Conservation (phyloP, 53 echinoderm and acorn worm species). For the Temnopleurus reevesii region DNA sequence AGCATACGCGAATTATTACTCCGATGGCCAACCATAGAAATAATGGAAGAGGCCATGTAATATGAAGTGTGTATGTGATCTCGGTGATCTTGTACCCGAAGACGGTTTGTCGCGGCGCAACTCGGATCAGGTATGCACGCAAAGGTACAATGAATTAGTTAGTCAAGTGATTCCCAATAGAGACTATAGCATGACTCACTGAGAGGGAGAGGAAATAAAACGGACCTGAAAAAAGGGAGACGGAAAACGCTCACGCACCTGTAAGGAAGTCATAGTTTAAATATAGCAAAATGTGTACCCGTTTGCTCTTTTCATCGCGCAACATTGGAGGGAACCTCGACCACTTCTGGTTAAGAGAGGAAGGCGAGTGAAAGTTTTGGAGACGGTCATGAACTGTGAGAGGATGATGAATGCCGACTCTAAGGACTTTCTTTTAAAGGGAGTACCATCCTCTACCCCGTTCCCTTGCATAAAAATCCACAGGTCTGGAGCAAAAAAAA, state of each 20-base stretch:
- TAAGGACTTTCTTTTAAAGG: no score
- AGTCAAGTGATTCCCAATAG: neutral
- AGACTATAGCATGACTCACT: slow-evolving; percentile 14
- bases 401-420: neutral
- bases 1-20: no score
- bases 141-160: neutral
- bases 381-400: slow-evolving; percentile 7
- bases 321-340: neutral
- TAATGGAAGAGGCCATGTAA: no score
- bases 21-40: no score
- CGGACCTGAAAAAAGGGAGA: neutral
- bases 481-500: no score
- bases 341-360: neutral
- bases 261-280: slow-evolving; percentile 19
- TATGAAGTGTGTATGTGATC: no score
- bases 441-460: no score
- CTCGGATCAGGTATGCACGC: no score
- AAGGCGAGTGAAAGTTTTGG: neutral
- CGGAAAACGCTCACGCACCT: neutral
- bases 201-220: neutral
- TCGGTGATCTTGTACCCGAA: no score
- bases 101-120: no score
- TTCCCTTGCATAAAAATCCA: no score
- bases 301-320: neutral
- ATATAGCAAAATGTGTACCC: slow-evolving; percentile 2